A percentile compares a stretch with the other conserved stretches of the same genome.
Evolutionary conservation across 2,888 invertebrate genomes (phyloP).

Genomic region (Drosophila parthenogenetica): DNA sequence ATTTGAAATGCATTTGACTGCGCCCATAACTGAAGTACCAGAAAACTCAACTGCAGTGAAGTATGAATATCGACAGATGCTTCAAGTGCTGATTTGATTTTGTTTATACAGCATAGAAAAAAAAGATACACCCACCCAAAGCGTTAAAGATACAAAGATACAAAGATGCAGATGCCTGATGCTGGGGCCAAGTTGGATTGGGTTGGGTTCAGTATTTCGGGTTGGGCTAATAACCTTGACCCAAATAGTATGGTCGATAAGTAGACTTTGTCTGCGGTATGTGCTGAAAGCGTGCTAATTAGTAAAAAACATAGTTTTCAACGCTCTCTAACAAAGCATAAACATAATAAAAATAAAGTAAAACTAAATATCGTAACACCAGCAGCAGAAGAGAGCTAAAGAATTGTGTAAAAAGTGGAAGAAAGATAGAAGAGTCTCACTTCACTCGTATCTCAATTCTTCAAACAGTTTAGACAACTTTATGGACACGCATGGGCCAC

Average conservation of each 20-base stretch:
- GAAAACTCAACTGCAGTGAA: conserved; percentile 3
- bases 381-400: conserved; percentile 10
- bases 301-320: conserved; percentile 57
- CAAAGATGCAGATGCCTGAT: conserved; percentile 6
- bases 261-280: conserved; percentile 30
- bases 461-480: conserved; percentile 41
- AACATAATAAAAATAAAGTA: conserved; percentile 60
- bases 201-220: conserved; percentile 16
- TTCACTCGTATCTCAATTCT: conserved; percentile 12
- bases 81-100: conserved; percentile 35
- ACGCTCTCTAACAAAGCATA: conserved; percentile 59
- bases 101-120: conserved; percentile 26
- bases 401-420: neutral
- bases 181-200: conserved; percentile 15
- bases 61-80: conserved; percentile 31
- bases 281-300: conserved; percentile 73
- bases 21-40: conserved; percentile 45
- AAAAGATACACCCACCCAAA: conserved; percentile 18
- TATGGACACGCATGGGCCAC: conserved; percentile 26
- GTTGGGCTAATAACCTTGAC: conserved; percentile 69
- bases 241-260: conserved; percentile 48
- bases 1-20: conserved; percentile 34
- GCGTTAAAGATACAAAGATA: conserved; percentile 2
- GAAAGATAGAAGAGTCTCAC: conserved; percentile 14
- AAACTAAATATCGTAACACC: conserved; percentile 30